Percentiles rank a stretch among this genome's conserved stretches.
phyloP scores from a whole-genome alignment of 2,888 invertebrate species.

The Poecilobothrus nobilitatus region DNA sequence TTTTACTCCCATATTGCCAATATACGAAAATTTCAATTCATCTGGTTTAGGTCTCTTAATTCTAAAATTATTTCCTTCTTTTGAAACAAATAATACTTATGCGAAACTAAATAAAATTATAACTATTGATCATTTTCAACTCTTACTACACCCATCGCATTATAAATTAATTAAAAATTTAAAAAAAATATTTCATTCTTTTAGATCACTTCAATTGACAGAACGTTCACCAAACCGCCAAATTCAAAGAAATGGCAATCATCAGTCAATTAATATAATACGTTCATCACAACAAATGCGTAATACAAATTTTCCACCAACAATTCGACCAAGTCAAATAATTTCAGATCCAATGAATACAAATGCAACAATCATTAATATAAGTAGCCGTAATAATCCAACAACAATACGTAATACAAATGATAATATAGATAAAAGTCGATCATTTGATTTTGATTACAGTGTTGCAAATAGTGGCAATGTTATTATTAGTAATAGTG shows the following conservation, averaged over 20 bases:
- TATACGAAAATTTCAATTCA: no score
- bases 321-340: slow-evolving; percentile 32
- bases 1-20: no score
- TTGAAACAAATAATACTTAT: no score
- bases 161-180: no score
- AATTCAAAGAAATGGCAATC: slow-evolving; percentile 24
- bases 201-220: slow-evolving; percentile 54
- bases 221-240: slow-evolving; percentile 48
- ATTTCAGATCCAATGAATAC: slow-evolving; percentile 26
- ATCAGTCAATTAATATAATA: slow-evolving; percentile 23
- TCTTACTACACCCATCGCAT: no score
- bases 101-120: no score
- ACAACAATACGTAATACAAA: slow-evolving; percentile 16
- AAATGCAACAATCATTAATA: slow-evolving; percentile 7
- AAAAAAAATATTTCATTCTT: neutral
- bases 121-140: no score
- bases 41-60: no score
- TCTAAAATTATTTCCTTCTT: no score
- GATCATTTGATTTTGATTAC: slow-evolving; percentile 43
- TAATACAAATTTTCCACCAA: slow-evolving; percentile 32
- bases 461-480: slow-evolving; percentile 21
- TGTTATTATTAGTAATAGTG: slow-evolving; percentile 7
- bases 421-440: slow-evolving; percentile 38
- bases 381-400: slow-evolving; percentile 20
- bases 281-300: slow-evolving; percentile 30